Evolutionary conservation across 2,888 invertebrate species (phyloP).

Genomic region (Neoaliturus tenellus): DNA sequence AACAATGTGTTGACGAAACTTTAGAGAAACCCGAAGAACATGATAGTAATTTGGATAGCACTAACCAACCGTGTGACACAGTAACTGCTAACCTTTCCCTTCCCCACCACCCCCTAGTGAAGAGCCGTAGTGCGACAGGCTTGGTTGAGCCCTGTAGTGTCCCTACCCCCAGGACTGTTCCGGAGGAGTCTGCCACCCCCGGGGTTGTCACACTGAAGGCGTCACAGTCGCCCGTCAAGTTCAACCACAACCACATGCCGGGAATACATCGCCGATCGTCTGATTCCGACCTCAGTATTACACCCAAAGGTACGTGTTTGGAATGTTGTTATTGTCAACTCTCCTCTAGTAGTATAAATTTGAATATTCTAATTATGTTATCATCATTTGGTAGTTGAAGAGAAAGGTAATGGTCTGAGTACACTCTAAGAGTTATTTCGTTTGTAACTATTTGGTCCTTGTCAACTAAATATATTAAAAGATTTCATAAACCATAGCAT

Average conservation of each 20-base stretch:
- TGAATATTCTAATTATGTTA: too few species aligned
- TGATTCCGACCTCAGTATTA: slow-evolving; percentile 94
- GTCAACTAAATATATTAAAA: too few species aligned
- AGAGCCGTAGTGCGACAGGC: slow-evolving; percentile 57
- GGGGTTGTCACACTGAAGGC: slow-evolving; percentile 74
- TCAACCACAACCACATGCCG: slow-evolving; percentile 69
- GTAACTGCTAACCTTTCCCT: slow-evolving; percentile 43
- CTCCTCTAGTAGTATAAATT: too few species aligned
- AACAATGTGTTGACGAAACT: neutral
- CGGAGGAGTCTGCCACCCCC: slow-evolving; percentile 46
- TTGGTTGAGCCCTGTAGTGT: slow-evolving; percentile 53
- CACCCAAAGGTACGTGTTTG: slow-evolving; percentile 87
- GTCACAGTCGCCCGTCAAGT: slow-evolving; percentile 76
- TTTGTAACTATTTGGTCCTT: too few species aligned
- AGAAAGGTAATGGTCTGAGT: too few species aligned
- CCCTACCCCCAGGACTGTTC: slow-evolving; percentile 48
- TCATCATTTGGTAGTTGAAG: too few species aligned
- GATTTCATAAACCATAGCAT: too few species aligned
- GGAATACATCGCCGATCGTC: slow-evolving; percentile 86
- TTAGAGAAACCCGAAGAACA: neutral
- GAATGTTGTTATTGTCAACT: too few species aligned
- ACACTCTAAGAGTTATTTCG: too few species aligned
- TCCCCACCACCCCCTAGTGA: slow-evolving; percentile 49
- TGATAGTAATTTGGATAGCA: neutral
- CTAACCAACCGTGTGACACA: slow-evolving; percentile 29